Conservation (phyloP, 2,888 invertebrate species). For the Ectemnius lituratus region DNA sequence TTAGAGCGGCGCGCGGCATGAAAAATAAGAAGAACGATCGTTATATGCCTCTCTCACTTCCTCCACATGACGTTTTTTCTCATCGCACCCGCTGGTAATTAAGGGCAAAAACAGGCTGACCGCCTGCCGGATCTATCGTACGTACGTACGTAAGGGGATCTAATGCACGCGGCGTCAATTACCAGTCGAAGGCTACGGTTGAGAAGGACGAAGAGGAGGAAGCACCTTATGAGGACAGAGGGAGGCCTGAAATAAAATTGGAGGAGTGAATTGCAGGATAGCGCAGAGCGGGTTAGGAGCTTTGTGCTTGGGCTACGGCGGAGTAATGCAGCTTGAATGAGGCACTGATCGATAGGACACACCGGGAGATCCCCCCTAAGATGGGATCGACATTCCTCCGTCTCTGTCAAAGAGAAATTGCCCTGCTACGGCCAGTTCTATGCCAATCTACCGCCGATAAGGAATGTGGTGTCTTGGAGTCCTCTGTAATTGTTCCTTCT, state of each 20-base stretch:
- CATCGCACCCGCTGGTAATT: constrained; percentile 37
- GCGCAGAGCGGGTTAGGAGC: not conserved
- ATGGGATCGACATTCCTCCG: constrained; percentile 13
- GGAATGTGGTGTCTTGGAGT: not conserved
- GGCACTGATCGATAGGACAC: constrained; percentile 63
- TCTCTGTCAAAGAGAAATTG: constrained; percentile 13
- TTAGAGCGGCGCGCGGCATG: constrained; percentile 45
- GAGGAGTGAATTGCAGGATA: constrained; percentile 38
- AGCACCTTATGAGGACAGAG: not conserved
- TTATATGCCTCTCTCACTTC: not conserved
- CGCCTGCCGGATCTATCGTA: constrained; percentile 31
- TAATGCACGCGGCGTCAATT: constrained; percentile 55
- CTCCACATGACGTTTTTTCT: constrained; percentile 27
- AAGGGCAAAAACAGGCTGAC: constrained; percentile 32
- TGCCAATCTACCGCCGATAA: not conserved
- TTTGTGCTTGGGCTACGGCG: not conserved
- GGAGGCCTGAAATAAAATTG: constrained; percentile 28
- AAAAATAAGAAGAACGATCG: constrained; percentile 42
- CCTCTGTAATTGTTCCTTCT: not conserved
- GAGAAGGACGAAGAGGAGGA: too few relatives aligned
- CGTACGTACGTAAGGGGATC: constrained; percentile 49
- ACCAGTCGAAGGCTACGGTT: constrained; percentile 23
- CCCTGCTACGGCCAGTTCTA: constrained; percentile 1
- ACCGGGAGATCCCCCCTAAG: constrained; percentile 38
- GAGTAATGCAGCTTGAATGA: constrained; percentile 47